Conservation (phyloP, 2,113 vertebrate genomes). For the Miniopterus natalensis region DNA sequence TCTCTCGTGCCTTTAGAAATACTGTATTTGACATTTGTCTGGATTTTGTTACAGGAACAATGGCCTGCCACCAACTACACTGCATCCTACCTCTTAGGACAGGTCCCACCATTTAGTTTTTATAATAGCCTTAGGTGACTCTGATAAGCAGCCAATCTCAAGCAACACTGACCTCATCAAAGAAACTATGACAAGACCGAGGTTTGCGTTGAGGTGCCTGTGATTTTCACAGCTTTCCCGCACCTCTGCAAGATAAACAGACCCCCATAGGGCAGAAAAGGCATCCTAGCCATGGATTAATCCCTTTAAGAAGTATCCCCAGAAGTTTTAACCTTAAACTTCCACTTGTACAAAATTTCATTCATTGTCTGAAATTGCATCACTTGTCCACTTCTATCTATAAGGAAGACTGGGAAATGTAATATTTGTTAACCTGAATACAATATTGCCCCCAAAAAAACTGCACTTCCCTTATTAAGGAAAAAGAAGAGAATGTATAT, state of each 20-base stretch:
- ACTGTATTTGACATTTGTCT: neutral
- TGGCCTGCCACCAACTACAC: neutral
- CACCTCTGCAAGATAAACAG: neutral
- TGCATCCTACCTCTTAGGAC: neutral
- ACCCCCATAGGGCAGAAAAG: neutral
- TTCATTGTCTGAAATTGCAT: neutral
- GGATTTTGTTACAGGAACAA: neutral
- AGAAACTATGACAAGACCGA: neutral
- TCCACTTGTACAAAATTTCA: neutral
- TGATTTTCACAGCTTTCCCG: neutral
- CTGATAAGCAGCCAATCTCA: neutral
- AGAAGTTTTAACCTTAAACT: neutral
- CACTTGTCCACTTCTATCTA: neutral
- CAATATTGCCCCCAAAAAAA: neutral
- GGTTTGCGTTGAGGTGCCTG: neutral
- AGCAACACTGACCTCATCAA: neutral
- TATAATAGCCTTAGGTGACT: neutral
- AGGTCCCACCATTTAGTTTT: neutral
- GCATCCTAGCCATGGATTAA: neutral
- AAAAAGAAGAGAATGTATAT: neutral
- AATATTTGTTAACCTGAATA: neutral
- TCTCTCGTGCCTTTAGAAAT: constrained; percentile 7
- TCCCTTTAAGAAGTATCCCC: neutral
- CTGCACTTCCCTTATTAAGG: neutral
- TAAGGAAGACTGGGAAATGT: neutral